Conservation (phyloP, 2,113 vertebrate species). For the Tachycineta bicolor region DNA sequence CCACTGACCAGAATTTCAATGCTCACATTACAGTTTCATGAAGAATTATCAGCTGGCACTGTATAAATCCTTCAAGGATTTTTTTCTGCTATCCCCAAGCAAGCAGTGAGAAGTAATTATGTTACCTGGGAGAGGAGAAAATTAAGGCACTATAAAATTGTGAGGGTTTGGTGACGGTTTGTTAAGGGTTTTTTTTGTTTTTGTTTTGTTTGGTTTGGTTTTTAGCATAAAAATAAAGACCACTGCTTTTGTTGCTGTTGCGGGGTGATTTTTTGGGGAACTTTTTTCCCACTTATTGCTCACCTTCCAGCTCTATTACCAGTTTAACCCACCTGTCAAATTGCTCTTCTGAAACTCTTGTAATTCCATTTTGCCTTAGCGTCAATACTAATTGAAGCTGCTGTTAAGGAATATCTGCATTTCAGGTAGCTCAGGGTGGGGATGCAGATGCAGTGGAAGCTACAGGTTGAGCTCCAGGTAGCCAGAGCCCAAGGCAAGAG, state of each 20-base stretch:
- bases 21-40: neutral
- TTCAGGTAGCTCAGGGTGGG: rapidly evolving
- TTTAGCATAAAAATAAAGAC: neutral
- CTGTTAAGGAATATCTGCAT: neutral
- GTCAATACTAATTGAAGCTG: conserved; percentile 12
- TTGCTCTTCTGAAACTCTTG: neutral
- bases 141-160: neutral
- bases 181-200: no score
- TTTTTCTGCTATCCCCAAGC: neutral
- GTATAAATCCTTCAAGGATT: neutral
- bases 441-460: neutral
- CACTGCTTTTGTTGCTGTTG: neutral
- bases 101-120: neutral
- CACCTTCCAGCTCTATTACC: conserved; percentile 31
- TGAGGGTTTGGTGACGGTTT: rapidly evolving
- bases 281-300: neutral
- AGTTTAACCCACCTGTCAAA: neutral
- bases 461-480: neutral
- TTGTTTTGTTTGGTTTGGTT: no score
- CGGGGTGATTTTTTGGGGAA: rapidly evolving
- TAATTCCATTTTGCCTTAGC: neutral
- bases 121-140: neutral
- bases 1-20: conserved; percentile 14
- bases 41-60: neutral
- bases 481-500: neutral